These are phyloP conservation scores for Disparrhopalites patrizii DNA, from an alignment of 2,888 invertebrate species.

Conservation along the genomic window DNA sequence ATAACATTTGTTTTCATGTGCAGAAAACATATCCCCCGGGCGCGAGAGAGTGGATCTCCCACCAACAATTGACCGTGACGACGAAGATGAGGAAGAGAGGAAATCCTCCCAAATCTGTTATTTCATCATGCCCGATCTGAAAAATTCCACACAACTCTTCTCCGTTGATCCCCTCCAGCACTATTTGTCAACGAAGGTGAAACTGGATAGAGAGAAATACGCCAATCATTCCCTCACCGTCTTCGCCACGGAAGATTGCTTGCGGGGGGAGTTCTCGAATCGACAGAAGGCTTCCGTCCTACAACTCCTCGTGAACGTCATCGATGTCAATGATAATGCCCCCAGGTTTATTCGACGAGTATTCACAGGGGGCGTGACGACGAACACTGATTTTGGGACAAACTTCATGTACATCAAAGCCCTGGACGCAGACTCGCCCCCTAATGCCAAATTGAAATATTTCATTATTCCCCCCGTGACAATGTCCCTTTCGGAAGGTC, in stretches of 20 bases:
- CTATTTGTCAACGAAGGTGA: conserved; percentile 59
- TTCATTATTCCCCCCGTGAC: conserved; percentile 74
- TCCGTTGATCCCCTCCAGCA: conserved; percentile 69
- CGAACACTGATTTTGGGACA: conserved; percentile 84
- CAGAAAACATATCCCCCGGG: conserved; percentile 62
- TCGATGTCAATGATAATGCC: conserved; percentile 87
- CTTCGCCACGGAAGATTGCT: conserved; percentile 79
- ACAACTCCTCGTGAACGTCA: conserved; percentile 65
- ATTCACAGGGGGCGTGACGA: conserved; percentile 91
- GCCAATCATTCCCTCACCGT: conserved; percentile 67
- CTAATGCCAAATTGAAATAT: conserved; percentile 71
- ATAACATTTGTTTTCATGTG: conserved; percentile 41
- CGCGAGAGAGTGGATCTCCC: conserved; percentile 66
- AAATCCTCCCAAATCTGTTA: conserved; percentile 79
- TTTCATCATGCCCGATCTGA: conserved; percentile 72
- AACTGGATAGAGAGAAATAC: conserved; percentile 69
- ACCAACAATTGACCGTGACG: conserved; percentile 79
- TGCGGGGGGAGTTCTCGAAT: conserved; percentile 35
- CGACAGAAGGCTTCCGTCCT: conserved; percentile 54
- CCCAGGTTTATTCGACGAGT: conserved; percentile 74
- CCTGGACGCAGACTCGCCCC: conserved; percentile 55
- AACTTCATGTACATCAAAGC: conserved; percentile 74
- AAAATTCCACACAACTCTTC: conserved; percentile 68
- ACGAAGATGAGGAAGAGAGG: conserved; percentile 75
- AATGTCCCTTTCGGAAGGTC: conserved; percentile 76